Evolutionary conservation across 2,888 invertebrate species (phyloP).

Genomic region (Nebria brevicollis): DNA sequence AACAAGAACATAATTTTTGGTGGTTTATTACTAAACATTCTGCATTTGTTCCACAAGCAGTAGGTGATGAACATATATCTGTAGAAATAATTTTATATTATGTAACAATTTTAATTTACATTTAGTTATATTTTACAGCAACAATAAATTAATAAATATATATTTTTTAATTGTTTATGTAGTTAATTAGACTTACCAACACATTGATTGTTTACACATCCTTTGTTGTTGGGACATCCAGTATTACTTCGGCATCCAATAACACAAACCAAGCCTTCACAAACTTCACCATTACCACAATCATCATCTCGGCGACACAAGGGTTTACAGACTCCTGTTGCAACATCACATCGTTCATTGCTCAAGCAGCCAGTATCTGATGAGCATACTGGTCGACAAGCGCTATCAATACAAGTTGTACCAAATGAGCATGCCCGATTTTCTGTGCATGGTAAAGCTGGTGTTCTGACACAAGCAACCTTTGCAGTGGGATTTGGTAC

Average conservation of each 20-base stretch:
- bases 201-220: constrained; percentile 85
- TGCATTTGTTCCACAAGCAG: constrained; percentile 87
- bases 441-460: constrained; percentile 77
- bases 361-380: constrained; percentile 79
- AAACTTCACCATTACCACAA: constrained; percentile 87
- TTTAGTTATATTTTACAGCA: no score
- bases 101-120: no score
- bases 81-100: no score
- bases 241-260: constrained; percentile 84
- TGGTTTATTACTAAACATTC: constrained; percentile 77
- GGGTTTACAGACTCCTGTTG: constrained; percentile 81
- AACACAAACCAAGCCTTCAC: constrained; percentile 81
- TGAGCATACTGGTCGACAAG: constrained; percentile 83
- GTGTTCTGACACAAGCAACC: constrained; percentile 86
- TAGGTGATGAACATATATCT: constrained; percentile 75
- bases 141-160: no score
- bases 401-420: constrained; percentile 77
- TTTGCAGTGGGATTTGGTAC: constrained; percentile 90
- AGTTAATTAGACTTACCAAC: constrained; percentile 59
- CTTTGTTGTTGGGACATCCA: constrained; percentile 76
- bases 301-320: constrained; percentile 86
- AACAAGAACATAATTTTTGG: constrained; percentile 79
- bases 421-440: constrained; percentile 80
- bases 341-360: constrained; percentile 80
- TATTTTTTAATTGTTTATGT: not conserved